Evolutionary conservation across 2,888 invertebrate genomes (phyloP).

Genomic region (Mythimna impura): DNA sequence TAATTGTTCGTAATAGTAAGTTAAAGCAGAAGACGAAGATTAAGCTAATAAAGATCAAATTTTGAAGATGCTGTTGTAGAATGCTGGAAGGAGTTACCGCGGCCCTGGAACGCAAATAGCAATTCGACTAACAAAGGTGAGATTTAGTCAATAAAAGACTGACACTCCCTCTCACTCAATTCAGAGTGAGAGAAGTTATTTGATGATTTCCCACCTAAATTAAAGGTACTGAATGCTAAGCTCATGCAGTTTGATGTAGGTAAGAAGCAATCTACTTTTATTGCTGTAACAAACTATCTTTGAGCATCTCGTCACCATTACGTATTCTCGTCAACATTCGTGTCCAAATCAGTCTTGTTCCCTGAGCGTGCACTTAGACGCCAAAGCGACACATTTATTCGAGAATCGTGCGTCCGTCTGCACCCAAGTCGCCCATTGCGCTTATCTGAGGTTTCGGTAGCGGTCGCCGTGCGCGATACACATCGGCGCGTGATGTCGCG

Average conservation of each 20-base stretch:
- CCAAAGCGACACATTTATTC: conserved; percentile 82
- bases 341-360: conserved; percentile 65
- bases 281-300: conserved; percentile 45
- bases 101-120: too few species aligned
- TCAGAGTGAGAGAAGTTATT: too few species aligned
- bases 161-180: too few species aligned
- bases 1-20: conserved; percentile 32
- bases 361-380: conserved; percentile 67
- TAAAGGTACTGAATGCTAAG: too few species aligned
- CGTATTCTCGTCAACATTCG: conserved; percentile 59
- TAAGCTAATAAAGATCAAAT: not conserved
- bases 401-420: conserved; percentile 81
- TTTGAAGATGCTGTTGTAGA: not conserved
- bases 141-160: too few species aligned
- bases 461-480: conserved; percentile 75
- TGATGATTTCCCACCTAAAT: too few species aligned
- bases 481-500: conserved; percentile 85
- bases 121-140: too few species aligned
- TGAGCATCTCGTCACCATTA: conserved; percentile 57
- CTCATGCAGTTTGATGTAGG: conserved; percentile 2
- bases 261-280: conserved; percentile 48
- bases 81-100: not conserved
- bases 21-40: conserved; percentile 1
- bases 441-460: conserved; percentile 76
- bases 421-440: conserved; percentile 70